Conservation (phyloP, 2,113 vertebrate species). For the Chamaea fasciata region DNA sequence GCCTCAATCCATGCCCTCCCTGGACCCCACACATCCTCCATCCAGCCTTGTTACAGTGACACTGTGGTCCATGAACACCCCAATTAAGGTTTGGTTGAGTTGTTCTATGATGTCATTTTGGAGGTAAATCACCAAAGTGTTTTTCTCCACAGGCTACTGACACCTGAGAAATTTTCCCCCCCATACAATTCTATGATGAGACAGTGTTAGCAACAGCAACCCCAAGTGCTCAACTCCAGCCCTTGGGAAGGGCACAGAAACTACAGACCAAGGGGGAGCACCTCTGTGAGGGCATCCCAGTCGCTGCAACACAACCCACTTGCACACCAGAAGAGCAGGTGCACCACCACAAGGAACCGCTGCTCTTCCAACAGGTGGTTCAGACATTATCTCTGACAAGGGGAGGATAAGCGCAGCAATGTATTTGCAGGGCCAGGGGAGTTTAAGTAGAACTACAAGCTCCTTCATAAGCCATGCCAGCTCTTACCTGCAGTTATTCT, state of each 20-base stretch:
- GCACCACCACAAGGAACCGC: background rate
- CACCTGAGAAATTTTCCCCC: background rate
- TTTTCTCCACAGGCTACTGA: background rate
- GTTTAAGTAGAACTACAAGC: background rate
- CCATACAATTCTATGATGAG: background rate
- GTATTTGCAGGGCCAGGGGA: background rate
- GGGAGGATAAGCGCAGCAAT: background rate
- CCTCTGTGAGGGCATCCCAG: rapidly evolving
- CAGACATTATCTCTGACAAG: background rate
- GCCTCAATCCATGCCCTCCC: background rate
- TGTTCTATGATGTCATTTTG: background rate
- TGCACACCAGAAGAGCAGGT: background rate
- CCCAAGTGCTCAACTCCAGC: background rate
- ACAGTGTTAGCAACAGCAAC: background rate
- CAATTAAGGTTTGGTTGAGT: background rate
- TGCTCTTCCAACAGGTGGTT: background rate
- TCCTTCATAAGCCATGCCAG: background rate
- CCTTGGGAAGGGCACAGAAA: background rate
- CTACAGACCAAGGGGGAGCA: background rate
- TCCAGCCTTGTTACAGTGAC: background rate
- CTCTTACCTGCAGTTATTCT: background rate
- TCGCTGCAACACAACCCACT: background rate
- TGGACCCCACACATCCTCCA: rapidly evolving
- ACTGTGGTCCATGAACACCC: background rate
- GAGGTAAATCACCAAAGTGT: background rate